Evolutionary conservation across 2,888 invertebrate genomes (phyloP).

Genomic region (Drosophila glabriapex): DNA sequence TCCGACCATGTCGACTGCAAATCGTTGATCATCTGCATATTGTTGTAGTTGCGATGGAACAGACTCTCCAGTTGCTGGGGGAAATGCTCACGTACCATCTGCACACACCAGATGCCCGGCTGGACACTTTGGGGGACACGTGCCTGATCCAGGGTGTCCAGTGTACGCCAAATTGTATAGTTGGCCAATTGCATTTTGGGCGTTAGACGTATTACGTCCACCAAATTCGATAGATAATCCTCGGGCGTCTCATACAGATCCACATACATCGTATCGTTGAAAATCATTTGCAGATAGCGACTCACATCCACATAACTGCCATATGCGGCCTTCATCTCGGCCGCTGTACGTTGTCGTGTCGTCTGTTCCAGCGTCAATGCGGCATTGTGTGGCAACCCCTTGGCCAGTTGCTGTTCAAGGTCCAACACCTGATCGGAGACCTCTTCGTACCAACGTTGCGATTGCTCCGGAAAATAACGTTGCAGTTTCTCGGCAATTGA

Average conservation of each 20-base stretch:
- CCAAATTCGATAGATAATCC: slow-evolving; percentile 76
- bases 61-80: slow-evolving; percentile 82
- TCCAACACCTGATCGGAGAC: slow-evolving; percentile 78
- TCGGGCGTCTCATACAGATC: slow-evolving; percentile 80
- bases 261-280: slow-evolving; percentile 77
- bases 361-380: slow-evolving; percentile 76
- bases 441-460: slow-evolving; percentile 67
- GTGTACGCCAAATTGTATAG: slow-evolving; percentile 83
- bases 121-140: slow-evolving; percentile 55
- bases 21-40: slow-evolving; percentile 80
- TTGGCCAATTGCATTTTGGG: slow-evolving; percentile 82
- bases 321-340: slow-evolving; percentile 77
- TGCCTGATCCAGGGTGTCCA: slow-evolving; percentile 76
- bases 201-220: slow-evolving; percentile 77
- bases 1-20: slow-evolving; percentile 82
- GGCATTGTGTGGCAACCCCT: slow-evolving; percentile 75
- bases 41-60: slow-evolving; percentile 80
- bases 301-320: slow-evolving; percentile 81
- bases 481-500: slow-evolving; percentile 69
- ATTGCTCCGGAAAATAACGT: slow-evolving; percentile 73
- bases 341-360: slow-evolving; percentile 69
- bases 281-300: slow-evolving; percentile 80
- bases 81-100: slow-evolving; percentile 75
- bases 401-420: slow-evolving; percentile 79
- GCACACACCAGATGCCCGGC: slow-evolving; percentile 75